Conservation (phyloP, 2,797 vertebrate genomes). For the Enteromius treurensis region DNA sequence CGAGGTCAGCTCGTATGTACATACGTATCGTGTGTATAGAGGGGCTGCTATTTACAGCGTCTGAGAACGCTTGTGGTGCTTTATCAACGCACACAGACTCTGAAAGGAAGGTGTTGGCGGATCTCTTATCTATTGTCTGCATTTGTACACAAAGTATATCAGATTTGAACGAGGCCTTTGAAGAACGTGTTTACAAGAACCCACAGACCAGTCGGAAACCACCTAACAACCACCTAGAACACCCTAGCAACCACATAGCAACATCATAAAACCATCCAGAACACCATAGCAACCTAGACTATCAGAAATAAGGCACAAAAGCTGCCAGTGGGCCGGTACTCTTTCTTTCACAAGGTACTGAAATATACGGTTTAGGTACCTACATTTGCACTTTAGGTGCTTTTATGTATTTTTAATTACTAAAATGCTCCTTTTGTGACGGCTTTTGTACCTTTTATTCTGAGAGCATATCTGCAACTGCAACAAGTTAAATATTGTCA, state of each 20-base stretch:
- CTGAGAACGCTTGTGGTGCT: background rate
- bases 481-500: too few relatives aligned
- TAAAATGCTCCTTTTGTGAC: background rate
- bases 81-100: background rate
- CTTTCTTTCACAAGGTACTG: background rate
- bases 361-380: background rate
- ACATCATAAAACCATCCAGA: background rate
- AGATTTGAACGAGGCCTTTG: background rate
- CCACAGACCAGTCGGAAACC: constrained; percentile 12
- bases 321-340: too few relatives aligned
- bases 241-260: constrained; percentile 18
- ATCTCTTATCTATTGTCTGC: background rate
- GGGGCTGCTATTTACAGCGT: background rate
- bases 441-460: too few relatives aligned
- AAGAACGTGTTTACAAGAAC: background rate
- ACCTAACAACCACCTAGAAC: background rate
- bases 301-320: background rate
- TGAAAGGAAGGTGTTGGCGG: background rate
- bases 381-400: background rate
- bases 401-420: background rate
- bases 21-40: background rate
- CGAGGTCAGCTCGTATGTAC: constrained; percentile 1
- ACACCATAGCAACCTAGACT: background rate
- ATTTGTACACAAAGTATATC: background rate
- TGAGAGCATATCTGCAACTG: too few relatives aligned